Percentiles rank a stretch among this genome's conserved stretches.
phyloP scores from a whole-genome alignment of 2,888 invertebrate genomes.

The Athrips mouffetella region DNA sequence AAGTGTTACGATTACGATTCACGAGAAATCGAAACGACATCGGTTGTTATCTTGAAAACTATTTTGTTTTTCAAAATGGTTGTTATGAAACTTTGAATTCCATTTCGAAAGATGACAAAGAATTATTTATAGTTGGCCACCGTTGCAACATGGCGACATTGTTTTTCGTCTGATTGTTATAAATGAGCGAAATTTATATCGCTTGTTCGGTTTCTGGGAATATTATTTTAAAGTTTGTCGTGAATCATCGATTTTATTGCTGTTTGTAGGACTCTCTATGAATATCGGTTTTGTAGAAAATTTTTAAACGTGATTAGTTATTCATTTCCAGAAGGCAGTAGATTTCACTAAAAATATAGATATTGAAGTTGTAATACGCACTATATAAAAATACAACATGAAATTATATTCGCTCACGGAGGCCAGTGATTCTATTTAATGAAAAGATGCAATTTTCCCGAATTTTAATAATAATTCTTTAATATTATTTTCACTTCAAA shows the following conservation, averaged over 20 bases:
- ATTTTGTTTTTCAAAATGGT: background rate
- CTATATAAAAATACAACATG: too few relatives aligned
- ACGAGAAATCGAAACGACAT: background rate
- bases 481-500: too few relatives aligned
- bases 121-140: conserved; percentile 14
- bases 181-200: conserved; percentile 20
- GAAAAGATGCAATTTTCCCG: too few relatives aligned
- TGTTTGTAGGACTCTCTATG: conserved; percentile 6
- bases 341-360: too few relatives aligned
- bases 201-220: conserved; percentile 9
- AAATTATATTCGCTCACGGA: too few relatives aligned
- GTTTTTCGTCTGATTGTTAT: conserved; percentile 23
- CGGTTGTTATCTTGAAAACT: background rate
- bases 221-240: conserved; percentile 6
- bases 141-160: conserved; percentile 16
- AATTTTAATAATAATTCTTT: too few relatives aligned
- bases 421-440: too few relatives aligned
- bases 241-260: conserved; percentile 13
- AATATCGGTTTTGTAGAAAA: conserved; percentile 1
- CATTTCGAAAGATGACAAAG: conserved; percentile 16
- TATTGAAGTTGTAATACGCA: too few relatives aligned
- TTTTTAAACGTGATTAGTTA: too few relatives aligned
- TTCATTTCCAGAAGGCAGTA: too few relatives aligned
- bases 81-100: conserved; percentile 15
- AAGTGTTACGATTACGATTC: background rate